Evolutionary conservation across 2,888 invertebrate genomes (phyloP).

Genomic region (Eumacrocentrus americanus): DNA sequence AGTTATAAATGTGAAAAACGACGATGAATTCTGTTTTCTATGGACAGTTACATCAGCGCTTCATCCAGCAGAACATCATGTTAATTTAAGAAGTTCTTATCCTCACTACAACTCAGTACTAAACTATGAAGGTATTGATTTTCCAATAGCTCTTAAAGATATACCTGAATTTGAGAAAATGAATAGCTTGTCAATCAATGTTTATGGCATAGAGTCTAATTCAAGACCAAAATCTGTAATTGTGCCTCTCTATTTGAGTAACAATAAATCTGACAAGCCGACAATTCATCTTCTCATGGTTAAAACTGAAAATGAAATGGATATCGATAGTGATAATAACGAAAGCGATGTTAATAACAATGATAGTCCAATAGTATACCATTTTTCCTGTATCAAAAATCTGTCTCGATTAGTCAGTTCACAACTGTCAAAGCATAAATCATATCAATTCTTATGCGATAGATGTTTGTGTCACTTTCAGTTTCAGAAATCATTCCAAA

Average conservation of each 20-base stretch:
- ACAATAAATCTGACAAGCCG: not conserved
- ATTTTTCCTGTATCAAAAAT: slow-evolving; percentile 20
- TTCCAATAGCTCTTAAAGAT: slow-evolving; percentile 30
- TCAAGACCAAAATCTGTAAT: no score
- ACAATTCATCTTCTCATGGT: slow-evolving; percentile 21
- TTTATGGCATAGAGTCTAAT: slow-evolving; percentile 33
- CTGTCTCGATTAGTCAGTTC: slow-evolving; percentile 17
- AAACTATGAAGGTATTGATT: slow-evolving; percentile 34
- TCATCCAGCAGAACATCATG: slow-evolving; percentile 25
- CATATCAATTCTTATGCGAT: slow-evolving; percentile 14
- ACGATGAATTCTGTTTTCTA: slow-evolving; percentile 36
- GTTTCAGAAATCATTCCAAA: slow-evolving; percentile 7
- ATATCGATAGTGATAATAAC: not conserved
- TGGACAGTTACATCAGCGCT: slow-evolving; percentile 37
- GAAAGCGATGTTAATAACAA: not conserved
- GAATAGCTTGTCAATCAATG: slow-evolving; percentile 38
- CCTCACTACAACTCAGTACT: slow-evolving; percentile 32
- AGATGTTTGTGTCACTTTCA: slow-evolving; percentile 29
- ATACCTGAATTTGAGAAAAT: slow-evolving; percentile 36
- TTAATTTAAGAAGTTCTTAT: slow-evolving; percentile 27
- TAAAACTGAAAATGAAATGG: not conserved
- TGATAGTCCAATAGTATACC: slow-evolving; percentile 2
- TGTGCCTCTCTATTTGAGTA: slow-evolving; percentile 10
- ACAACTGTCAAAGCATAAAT: slow-evolving; percentile 14
- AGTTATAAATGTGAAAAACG: slow-evolving; percentile 39